These are phyloP conservation scores for Zhengitettix transpicula DNA, from an alignment of 2,888 invertebrate species.

Conservation along the genomic window DNA sequence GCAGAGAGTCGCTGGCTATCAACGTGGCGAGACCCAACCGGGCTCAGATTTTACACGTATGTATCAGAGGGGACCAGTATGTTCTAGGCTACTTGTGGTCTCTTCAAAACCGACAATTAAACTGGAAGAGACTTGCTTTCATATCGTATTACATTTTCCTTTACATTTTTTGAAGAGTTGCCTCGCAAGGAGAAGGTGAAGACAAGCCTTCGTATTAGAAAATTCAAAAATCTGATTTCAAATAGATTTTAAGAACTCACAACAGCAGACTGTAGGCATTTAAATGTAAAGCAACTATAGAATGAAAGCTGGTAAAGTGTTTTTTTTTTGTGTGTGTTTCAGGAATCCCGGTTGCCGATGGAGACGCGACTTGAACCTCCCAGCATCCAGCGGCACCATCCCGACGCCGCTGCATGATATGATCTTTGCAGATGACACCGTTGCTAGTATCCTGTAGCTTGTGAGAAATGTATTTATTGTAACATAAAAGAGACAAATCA, in stretches of 20 bases:
- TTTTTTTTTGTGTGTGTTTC: not conserved
- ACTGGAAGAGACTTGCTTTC: not conserved
- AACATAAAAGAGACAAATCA: constrained; percentile 1
- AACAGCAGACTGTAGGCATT: too few species aligned
- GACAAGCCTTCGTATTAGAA: too few species aligned
- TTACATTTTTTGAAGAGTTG: too few species aligned
- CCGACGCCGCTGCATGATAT: not conserved
- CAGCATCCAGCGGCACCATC: not conserved
- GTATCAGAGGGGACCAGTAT: not conserved
- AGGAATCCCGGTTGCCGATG: not conserved
- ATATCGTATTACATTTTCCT: too few species aligned
- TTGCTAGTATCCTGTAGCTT: not conserved
- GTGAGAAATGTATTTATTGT: constrained; percentile 1
- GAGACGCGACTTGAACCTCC: not conserved
- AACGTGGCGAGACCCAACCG: constrained; percentile 2
- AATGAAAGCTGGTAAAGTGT: too few species aligned
- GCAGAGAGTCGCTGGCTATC: constrained; percentile 7
- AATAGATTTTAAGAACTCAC: too few species aligned
- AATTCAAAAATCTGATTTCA: too few species aligned
- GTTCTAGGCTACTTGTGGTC: not conserved
- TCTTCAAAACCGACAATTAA: not conserved
- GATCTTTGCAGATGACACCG: not conserved
- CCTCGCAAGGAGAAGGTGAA: too few species aligned
- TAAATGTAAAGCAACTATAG: too few species aligned
- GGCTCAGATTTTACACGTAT: constrained; percentile 4